Conservation (phyloP, 2,888 invertebrate species). For the Coelinius sp. region DNA sequence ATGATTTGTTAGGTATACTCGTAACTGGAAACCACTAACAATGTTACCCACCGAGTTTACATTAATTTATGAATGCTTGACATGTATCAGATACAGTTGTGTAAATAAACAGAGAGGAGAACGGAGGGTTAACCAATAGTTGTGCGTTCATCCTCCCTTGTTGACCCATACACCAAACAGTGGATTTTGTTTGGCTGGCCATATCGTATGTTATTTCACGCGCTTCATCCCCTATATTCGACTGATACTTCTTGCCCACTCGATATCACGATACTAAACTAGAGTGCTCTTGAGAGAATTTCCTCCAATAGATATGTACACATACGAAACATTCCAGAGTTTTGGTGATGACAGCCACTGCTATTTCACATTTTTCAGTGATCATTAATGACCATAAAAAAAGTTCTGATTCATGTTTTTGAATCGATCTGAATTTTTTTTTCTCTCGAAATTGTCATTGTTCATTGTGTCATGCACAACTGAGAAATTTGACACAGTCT, state of each 20-base stretch:
- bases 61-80: background rate
- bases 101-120: background rate
- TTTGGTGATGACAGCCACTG: background rate
- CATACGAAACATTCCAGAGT: background rate
- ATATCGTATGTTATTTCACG: slow-evolving; percentile 35
- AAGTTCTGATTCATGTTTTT: too few relatives aligned
- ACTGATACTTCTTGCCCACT: background rate
- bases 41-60: background rate
- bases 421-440: background rate
- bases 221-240: slow-evolving; percentile 12
- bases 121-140: background rate
- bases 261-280: background rate
- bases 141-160: background rate
- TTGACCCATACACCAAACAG: background rate
- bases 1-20: background rate
- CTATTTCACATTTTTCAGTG: too few relatives aligned
- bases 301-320: background rate
- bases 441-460: too few relatives aligned
- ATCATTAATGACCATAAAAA: too few relatives aligned
- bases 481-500: too few relatives aligned
- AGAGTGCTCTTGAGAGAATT: background rate
- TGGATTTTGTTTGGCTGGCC: background rate
- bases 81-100: slow-evolving; percentile 9
- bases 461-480: too few relatives aligned
- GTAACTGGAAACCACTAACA: background rate